phyloP scores from a whole-genome alignment of 2,888 invertebrate genomes.

The Petrophora chlorosata region DNA sequence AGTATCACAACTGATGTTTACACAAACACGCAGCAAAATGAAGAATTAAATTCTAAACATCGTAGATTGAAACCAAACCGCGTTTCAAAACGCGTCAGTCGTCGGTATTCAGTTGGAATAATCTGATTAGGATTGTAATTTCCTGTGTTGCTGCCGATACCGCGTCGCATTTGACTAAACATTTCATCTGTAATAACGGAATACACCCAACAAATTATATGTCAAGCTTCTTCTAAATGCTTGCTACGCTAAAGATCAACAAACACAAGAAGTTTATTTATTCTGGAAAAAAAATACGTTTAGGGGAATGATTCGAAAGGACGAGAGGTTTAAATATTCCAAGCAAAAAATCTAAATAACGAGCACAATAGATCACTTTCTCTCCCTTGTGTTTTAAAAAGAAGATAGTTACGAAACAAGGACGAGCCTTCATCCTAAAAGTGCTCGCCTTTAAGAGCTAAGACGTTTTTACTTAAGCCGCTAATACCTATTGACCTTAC shows the following conservation, averaged over 20 bases:
- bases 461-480: conserved; percentile 1
- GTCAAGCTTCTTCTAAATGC: neutral
- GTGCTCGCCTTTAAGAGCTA: conserved; percentile 8
- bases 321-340: no score
- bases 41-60: conserved; percentile 33
- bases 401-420: neutral
- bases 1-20: neutral
- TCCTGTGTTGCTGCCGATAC: conserved; percentile 62
- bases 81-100: conserved; percentile 49
- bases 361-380: no score
- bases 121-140: conserved; percentile 76
- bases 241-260: neutral
- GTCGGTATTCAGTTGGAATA: conserved; percentile 63
- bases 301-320: no score
- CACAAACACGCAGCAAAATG: conserved; percentile 1
- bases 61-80: conserved; percentile 38
- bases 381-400: neutral
- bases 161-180: conserved; percentile 44
- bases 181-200: conserved; percentile 32
- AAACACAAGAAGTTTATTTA: no score
- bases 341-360: no score
- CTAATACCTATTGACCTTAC: conserved; percentile 7
- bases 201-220: conserved; percentile 2
- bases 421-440: neutral
- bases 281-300: no score